Evolutionary conservation across 2,113 vertebrate species (phyloP).

Genomic region (Pangasianodon gigas): DNA sequence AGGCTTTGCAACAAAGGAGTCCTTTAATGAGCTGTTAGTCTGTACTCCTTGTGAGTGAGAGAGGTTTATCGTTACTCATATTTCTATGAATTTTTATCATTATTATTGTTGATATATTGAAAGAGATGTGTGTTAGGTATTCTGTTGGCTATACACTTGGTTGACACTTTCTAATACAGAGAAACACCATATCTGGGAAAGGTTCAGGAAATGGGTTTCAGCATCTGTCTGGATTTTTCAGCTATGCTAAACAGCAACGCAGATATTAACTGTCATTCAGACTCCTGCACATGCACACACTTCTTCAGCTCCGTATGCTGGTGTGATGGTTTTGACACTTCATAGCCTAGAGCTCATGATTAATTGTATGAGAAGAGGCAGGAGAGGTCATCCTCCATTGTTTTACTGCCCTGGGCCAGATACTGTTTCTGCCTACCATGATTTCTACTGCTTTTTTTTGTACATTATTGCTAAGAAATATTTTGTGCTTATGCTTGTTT

Average conservation of each 20-base stretch:
- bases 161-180: constrained; percentile 1
- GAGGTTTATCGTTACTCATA: not conserved
- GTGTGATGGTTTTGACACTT: constrained; percentile 24
- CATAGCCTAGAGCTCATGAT: constrained; percentile 32
- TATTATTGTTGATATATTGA: not conserved
- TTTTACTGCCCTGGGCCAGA: constrained; percentile 24
- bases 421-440: not conserved
- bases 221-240: constrained; percentile 45
- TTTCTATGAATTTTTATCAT: not conserved
- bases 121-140: not conserved
- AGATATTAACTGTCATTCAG: constrained; percentile 50
- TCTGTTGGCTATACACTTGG: not conserved
- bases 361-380: constrained; percentile 24
- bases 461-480: no score
- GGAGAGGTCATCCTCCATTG: constrained; percentile 34
- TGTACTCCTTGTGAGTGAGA: not conserved
- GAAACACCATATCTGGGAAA: not conserved
- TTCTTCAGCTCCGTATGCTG: not conserved
- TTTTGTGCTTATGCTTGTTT: no score
- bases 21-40: not conserved
- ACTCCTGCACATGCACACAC: not conserved
- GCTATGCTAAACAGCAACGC: constrained; percentile 21
- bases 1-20: not conserved
- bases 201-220: constrained; percentile 3
- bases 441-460: constrained; percentile 22